A percentile compares a stretch with the other conserved stretches of the same genome.
Conservation (phyloP, 2,797 vertebrate genomes). For the Enteromius anoplus region DNA sequence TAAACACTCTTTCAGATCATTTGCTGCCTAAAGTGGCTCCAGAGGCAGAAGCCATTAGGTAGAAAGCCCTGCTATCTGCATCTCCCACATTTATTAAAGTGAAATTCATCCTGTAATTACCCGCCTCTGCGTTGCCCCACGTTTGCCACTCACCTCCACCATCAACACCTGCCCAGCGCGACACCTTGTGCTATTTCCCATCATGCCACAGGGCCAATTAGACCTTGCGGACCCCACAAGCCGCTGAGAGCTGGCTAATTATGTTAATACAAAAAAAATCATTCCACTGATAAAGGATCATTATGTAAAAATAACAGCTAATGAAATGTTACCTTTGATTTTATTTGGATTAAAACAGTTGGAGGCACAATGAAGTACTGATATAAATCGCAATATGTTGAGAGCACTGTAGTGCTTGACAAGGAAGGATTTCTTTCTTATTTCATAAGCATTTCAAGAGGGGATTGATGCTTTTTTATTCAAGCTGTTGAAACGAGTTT, state of each 20-base stretch:
- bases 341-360: slow-evolving; percentile 85
- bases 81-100: slow-evolving; percentile 96
- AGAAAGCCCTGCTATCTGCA: slow-evolving; percentile 89
- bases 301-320: slow-evolving; percentile 85
- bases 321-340: slow-evolving; percentile 86
- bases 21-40: slow-evolving; percentile 89
- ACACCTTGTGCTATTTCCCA: slow-evolving; percentile 81
- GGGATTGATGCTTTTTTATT: background rate
- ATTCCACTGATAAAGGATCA: slow-evolving; percentile 80
- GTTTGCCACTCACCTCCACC: slow-evolving; percentile 89
- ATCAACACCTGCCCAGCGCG: slow-evolving; percentile 87
- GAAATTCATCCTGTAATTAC: slow-evolving; percentile 96
- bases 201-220: slow-evolving; percentile 81
- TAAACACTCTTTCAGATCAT: slow-evolving; percentile 94
- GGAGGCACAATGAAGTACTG: slow-evolving; percentile 75
- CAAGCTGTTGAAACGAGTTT: background rate
- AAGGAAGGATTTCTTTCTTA: background rate
- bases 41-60: slow-evolving; percentile 84
- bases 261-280: slow-evolving; percentile 81
- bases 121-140: slow-evolving; percentile 82
- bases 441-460: slow-evolving; percentile 4
- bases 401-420: background rate
- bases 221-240: slow-evolving; percentile 76
- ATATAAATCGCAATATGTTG: slow-evolving; percentile 62
- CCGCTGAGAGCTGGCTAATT: slow-evolving; percentile 81